Conservation (phyloP, 2,797 vertebrate genomes). For the Brotula barbata region DNA sequence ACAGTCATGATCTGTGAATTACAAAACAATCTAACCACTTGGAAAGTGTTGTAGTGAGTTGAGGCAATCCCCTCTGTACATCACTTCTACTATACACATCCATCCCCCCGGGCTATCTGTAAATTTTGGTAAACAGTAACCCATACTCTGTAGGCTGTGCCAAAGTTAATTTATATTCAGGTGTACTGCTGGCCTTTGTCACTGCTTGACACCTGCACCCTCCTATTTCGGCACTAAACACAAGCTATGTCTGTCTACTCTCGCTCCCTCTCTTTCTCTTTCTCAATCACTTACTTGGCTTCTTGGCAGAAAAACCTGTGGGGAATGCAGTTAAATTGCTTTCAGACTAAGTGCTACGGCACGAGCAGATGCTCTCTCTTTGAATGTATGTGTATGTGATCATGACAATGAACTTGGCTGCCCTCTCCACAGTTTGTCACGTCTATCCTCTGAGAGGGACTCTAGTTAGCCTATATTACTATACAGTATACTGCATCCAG, state of each 20-base stretch:
- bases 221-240: conserved; percentile 2
- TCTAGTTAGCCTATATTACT: too few species aligned
- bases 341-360: conserved; percentile 42
- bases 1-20: too few species aligned
- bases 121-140: too few species aligned
- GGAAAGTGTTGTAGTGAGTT: too few species aligned
- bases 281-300: too few species aligned
- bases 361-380: conserved; percentile 44
- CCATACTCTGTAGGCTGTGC: too few species aligned
- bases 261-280: too few species aligned
- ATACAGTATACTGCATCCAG: too few species aligned
- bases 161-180: conserved; percentile 1
- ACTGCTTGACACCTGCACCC: not conserved
- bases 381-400: not conserved
- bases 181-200: too few species aligned
- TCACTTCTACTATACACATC: not conserved
- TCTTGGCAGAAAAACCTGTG: conserved; percentile 40
- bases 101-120: not conserved
- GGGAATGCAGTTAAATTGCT: conserved; percentile 59
- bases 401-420: conserved; percentile 40
- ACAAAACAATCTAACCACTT: too few species aligned
- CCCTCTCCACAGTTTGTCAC: conserved; percentile 27
- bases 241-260: not conserved
- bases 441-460: conserved; percentile 40
- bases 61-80: too few species aligned